Base-by-base conservation (phyloP, 2,888 invertebrate genomes). In the Cremastinae sp. region DNA sequence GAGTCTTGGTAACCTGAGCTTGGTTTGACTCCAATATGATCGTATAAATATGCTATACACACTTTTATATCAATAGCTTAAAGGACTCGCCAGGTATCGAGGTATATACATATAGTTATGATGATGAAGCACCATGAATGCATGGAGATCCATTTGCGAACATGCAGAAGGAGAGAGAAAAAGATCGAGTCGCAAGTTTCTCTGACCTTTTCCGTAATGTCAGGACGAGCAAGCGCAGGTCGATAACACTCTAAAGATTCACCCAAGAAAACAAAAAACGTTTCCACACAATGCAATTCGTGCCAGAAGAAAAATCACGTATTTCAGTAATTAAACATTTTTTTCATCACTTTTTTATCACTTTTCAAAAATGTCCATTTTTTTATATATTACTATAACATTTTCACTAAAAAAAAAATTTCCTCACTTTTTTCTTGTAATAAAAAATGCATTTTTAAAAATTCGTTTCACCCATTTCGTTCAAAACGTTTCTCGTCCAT, bases 121-220 rank as follows among this genome's bases (percentile, higher is more conserved):
- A 45, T 49, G 62, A 68, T 54, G 38, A 20, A 4, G 54, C 49
- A 41, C 41, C 45, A 56, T 56, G 43, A 34, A 56, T 28, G 22
- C n/a, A 51, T 22, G 45, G 22, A 56, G 8, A 51, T 68, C 18
- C 34, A 59, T 20, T 38, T 43, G 18, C 12, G 28, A 16, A 16
- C 18, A 43, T 56, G 5, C 14, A 51, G 20, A 61, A 5, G 41
- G 36, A 62, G 28, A 59, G 53, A 64, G 45, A 59, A 53, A 58
- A 69, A 61, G 64, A 69, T 65, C 58, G 59, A 75, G 72, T 61
- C 59, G 41, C 73, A 79, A 79, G 82, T 82, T 82, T 82, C 82
- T 80, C 80, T 80, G 81, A 82, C 82, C 82, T 82, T 82, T 82
- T 79, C 74, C 45, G 76, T 81, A 81, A 82, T 80, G 80, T 81